Conservation (phyloP, 2,888 invertebrate genomes). For the Cephalotes varians region DNA sequence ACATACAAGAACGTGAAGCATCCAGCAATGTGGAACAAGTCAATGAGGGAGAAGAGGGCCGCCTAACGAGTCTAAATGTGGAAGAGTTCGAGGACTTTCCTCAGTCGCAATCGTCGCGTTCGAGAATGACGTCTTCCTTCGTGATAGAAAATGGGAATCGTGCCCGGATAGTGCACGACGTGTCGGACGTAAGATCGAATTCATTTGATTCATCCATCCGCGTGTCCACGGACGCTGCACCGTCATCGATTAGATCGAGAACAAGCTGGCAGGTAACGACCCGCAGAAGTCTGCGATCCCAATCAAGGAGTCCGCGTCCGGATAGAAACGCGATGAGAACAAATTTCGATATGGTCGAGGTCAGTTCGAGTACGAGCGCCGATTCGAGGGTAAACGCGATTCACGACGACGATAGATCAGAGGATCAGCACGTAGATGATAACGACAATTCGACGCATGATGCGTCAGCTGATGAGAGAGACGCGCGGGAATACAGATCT, state of each 20-base stretch:
- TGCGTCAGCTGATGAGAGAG: conserved; percentile 69
- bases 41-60: conserved; percentile 74
- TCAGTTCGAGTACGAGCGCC: conserved; percentile 66
- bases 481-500: conserved; percentile 71
- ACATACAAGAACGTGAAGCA: conserved; percentile 91
- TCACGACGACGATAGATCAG: conserved; percentile 64
- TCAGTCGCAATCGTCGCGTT: conserved; percentile 79
- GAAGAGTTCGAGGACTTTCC: conserved; percentile 78
- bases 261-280: conserved; percentile 76
- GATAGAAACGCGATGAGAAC: conserved; percentile 72
- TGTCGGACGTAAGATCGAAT: conserved; percentile 73
- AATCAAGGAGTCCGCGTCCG: conserved; percentile 68
- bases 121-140: conserved; percentile 80
- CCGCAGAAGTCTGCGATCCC: conserved; percentile 72
- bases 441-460: conserved; percentile 62
- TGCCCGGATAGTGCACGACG: conserved; percentile 76
- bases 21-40: conserved; percentile 84
- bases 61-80: conserved; percentile 60
- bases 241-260: conserved; percentile 74
- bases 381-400: conserved; percentile 63
- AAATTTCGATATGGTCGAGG: conserved; percentile 75
- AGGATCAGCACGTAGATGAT: conserved; percentile 68
- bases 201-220: conserved; percentile 55
- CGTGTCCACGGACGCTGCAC: conserved; percentile 72
- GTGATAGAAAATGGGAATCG: conserved; percentile 80